phyloP scores from a whole-genome alignment of 2,113 vertebrate species.

The Ahaetulla prasina region DNA sequence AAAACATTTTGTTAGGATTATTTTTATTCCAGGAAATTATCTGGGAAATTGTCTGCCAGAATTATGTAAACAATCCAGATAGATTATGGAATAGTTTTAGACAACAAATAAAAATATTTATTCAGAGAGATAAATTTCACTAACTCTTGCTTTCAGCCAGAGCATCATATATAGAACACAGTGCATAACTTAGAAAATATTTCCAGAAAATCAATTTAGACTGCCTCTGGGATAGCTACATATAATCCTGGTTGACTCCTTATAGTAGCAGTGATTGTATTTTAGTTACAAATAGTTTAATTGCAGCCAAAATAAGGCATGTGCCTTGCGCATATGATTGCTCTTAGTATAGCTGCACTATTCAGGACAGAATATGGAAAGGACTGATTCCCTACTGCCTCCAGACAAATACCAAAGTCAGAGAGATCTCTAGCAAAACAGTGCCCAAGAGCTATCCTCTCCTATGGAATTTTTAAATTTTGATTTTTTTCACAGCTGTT shows the following conservation, averaged over 20 bases:
- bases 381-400: neutral
- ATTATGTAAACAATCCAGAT: neutral
- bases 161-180: neutral
- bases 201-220: neutral
- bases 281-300: neutral
- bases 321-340: neutral
- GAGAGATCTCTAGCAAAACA: neutral
- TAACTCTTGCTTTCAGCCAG: neutral
- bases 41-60: neutral
- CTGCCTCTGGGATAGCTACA: neutral
- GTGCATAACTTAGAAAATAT: neutral
- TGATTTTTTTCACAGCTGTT: neutral
- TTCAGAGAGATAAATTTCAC: neutral
- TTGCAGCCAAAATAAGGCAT: neutral
- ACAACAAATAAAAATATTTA: neutral
- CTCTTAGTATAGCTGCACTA: neutral
- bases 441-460: neutral
- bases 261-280: neutral
- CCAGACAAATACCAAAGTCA: neutral
- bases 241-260: neutral
- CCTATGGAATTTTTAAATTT: neutral
- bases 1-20: neutral
- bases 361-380: neutral
- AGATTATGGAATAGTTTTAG: neutral
- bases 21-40: neutral